Evolutionary conservation across 2,113 vertebrate genomes (phyloP).

Genomic region (Ochotona curzoniae): DNA sequence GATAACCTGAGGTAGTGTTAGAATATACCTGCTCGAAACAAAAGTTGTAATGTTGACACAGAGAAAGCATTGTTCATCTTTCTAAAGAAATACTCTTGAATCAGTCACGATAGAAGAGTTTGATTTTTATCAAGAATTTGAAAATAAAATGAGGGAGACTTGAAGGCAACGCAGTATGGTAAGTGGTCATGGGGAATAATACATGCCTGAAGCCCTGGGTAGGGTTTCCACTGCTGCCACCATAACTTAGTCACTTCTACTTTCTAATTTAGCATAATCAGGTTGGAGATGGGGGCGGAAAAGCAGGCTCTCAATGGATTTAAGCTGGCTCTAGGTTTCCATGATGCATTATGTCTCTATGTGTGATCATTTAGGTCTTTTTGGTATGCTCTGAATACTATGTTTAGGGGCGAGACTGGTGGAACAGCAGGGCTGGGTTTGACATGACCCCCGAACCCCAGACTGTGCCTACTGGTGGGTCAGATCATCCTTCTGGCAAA

Average conservation of each 20-base stretch:
- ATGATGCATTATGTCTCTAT: background rate
- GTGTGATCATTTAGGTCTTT: background rate
- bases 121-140: slow-evolving; percentile 9
- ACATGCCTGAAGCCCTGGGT: background rate
- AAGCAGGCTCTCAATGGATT: background rate
- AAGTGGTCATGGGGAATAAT: background rate
- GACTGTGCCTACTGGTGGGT: slow-evolving; percentile 6
- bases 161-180: background rate
- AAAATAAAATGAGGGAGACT: background rate
- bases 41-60: background rate
- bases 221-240: background rate
- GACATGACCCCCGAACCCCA: background rate
- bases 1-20: background rate
- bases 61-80: background rate
- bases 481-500: slow-evolving; percentile 68
- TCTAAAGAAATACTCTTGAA: background rate
- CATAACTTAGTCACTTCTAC: slow-evolving; percentile 6
- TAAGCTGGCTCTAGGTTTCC: background rate
- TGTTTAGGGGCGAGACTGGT: background rate
- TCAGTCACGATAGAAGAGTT: background rate
- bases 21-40: slow-evolving; percentile 21
- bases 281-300: background rate
- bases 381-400: background rate
- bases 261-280: slow-evolving; percentile 40
- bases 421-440: background rate